Conservation (phyloP, 2,113 vertebrate species). For the Saccopteryx bilineata region DNA sequence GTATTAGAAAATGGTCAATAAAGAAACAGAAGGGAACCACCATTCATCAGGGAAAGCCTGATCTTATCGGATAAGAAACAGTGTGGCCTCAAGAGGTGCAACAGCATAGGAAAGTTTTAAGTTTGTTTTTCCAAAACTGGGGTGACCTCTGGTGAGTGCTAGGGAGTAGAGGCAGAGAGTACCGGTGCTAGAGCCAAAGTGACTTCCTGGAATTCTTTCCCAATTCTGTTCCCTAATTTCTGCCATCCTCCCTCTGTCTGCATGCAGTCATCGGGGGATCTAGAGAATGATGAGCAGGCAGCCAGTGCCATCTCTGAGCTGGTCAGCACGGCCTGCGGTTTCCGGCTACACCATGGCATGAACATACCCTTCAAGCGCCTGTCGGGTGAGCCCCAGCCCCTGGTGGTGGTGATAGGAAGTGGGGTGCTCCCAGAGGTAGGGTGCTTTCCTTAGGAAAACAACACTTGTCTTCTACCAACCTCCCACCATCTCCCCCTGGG, state of each 20-base stretch:
- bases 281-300: slow-evolving; percentile 95
- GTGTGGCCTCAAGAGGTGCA: not conserved
- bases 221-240: not conserved
- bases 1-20: not conserved
- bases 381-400: slow-evolving; percentile 88
- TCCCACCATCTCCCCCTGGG: not conserved
- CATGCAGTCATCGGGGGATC: slow-evolving; percentile 92
- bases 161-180: not conserved
- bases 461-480: not conserved
- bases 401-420: not conserved
- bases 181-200: not conserved
- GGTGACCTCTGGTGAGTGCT: not conserved
- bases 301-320: slow-evolving; percentile 94
- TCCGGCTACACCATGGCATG: slow-evolving; percentile 88
- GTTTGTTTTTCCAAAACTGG: not conserved
- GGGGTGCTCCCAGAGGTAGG: not conserved
- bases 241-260: slow-evolving; percentile 23
- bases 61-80: not conserved
- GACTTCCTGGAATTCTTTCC: not conserved
- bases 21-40: not conserved
- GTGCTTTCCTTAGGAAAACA: not conserved
- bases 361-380: slow-evolving; percentile 94
- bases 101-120: not conserved
- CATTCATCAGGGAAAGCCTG: not conserved
- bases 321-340: slow-evolving; percentile 92